phyloP scores from a whole-genome alignment of 2,113 vertebrate species.

The Oplegnathus fasciatus region DNA sequence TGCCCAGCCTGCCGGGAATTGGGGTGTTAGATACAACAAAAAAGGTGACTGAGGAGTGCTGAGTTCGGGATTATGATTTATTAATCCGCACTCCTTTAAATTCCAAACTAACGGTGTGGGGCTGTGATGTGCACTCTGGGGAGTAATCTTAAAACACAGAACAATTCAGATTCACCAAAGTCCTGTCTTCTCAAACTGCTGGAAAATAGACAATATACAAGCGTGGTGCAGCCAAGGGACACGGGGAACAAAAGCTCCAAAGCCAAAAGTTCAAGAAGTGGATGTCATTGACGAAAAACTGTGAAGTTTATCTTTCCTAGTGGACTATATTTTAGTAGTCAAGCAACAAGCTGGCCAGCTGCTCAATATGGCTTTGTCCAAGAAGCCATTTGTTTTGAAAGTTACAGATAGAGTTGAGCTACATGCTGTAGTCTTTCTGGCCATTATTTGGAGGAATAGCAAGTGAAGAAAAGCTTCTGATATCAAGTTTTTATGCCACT shows the following conservation, averaged over 20 bases:
- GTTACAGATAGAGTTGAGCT: background rate
- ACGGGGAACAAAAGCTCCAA: slow-evolving; percentile 52
- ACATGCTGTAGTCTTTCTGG: background rate
- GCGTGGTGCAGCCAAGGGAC: slow-evolving; percentile 64
- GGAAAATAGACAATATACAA: slow-evolving; percentile 62
- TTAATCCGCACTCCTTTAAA: slow-evolving; percentile 86
- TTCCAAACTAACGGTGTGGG: slow-evolving; percentile 76
- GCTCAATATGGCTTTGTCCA: background rate
- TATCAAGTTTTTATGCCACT: slow-evolving; percentile 21
- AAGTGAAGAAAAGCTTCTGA: slow-evolving; percentile 20
- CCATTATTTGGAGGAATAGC: background rate
- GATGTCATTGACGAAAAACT: slow-evolving; percentile 60
- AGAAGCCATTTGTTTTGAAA: no score
- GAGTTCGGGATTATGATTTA: slow-evolving; percentile 91
- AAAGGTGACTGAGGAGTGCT: slow-evolving; percentile 86
- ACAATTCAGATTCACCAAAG: slow-evolving; percentile 80
- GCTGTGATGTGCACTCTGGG: slow-evolving; percentile 75
- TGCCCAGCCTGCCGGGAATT: slow-evolving; percentile 77
- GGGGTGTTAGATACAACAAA: slow-evolving; percentile 86
- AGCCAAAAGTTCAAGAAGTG: slow-evolving; percentile 62
- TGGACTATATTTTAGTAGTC: slow-evolving; percentile 60
- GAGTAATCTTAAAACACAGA: slow-evolving; percentile 83
- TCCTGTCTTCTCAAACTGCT: slow-evolving; percentile 69
- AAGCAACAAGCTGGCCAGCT: slow-evolving; percentile 21
- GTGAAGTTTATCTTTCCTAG: slow-evolving; percentile 61